A percentile compares a stretch with the other conserved stretches of the same genome.
Evolutionary conservation across 1,140 invertebrate genomes (phyloP).

Genomic region (Drosophila melanogaster): DNA sequence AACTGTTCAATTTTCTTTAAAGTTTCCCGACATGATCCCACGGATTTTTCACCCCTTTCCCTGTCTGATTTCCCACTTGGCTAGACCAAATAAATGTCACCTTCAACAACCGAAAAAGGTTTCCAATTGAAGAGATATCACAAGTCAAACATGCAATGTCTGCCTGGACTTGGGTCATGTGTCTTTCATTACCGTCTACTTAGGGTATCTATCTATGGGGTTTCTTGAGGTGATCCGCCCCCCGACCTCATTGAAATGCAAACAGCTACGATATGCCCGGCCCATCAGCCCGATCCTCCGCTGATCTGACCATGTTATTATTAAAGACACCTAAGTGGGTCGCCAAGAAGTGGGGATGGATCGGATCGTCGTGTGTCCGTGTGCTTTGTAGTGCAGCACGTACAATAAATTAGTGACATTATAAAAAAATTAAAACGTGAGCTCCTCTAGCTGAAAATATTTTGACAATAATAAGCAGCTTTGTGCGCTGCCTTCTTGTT

Average conservation of each 20-base stretch:
- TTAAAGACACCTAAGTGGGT: slow-evolving; percentile 79
- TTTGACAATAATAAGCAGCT: slow-evolving; percentile 73
- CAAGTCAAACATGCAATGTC: slow-evolving; percentile 31
- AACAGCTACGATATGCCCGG: slow-evolving; percentile 37
- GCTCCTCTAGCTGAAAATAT: slow-evolving; percentile 65
- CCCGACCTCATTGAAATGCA: slow-evolving; percentile 65
- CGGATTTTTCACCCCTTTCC: slow-evolving; percentile 25
- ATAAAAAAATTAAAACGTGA: slow-evolving; percentile 83
- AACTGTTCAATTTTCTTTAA: neutral
- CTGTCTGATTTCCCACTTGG: slow-evolving; percentile 44
- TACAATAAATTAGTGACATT: slow-evolving; percentile 83
- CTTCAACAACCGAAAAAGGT: slow-evolving; percentile 43
- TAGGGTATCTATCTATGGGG: neutral
- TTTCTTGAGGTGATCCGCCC: slow-evolving; percentile 6
- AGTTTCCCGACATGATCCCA: slow-evolving; percentile 14
- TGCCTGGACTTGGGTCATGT: slow-evolving; percentile 53
- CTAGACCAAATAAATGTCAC: slow-evolving; percentile 58
- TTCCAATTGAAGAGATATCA: slow-evolving; percentile 45
- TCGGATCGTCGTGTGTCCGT: slow-evolving; percentile 41
- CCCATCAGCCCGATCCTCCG: neutral
- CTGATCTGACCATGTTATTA: slow-evolving; percentile 65
- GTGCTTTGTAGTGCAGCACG: slow-evolving; percentile 79
- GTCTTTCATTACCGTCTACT: slow-evolving; percentile 9
- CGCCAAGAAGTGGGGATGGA: slow-evolving; percentile 30
- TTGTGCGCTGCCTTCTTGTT: slow-evolving; percentile 38